A percentile compares a stretch with the other conserved stretches of the same genome.
Evolutionary conservation across 2,888 invertebrate species (phyloP).

Genomic region (Lymantria monacha): DNA sequence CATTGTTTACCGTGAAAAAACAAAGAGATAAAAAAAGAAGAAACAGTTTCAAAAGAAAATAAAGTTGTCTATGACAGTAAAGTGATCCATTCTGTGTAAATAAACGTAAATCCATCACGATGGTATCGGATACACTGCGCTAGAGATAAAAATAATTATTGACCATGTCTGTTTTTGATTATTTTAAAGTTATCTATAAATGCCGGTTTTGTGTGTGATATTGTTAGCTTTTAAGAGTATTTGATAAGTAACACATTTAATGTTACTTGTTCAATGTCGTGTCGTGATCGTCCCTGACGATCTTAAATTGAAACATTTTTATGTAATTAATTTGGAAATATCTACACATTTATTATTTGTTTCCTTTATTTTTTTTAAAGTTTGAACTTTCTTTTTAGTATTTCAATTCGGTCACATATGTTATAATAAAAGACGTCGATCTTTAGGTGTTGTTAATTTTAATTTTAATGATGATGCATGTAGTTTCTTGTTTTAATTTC

Average conservation of each 20-base stretch:
- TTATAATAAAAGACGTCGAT: no score
- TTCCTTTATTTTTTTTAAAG: no score
- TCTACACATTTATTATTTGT: no score
- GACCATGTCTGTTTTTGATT: slow-evolving; percentile 15
- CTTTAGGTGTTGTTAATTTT: no score
- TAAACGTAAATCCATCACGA: slow-evolving; percentile 26
- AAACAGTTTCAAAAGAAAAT: slow-evolving; percentile 44
- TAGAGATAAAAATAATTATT: slow-evolving; percentile 28
- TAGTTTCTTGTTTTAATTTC: no score
- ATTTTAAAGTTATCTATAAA: slow-evolving; percentile 23
- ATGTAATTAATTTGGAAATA: no score
- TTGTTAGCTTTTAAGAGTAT: slow-evolving; percentile 14
- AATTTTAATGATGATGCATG: no score
- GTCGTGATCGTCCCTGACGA: no score
- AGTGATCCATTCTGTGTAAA: slow-evolving; percentile 33
- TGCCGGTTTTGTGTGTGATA: slow-evolving; percentile 9
- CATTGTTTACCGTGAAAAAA: slow-evolving; percentile 55
- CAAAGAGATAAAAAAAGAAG: slow-evolving; percentile 27
- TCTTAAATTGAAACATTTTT: no score
- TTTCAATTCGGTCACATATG: no score
- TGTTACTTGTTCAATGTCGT: no score
- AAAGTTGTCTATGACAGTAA: slow-evolving; percentile 52
- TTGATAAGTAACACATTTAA: background rate
- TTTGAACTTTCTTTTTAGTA: no score
- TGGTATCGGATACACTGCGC: slow-evolving; percentile 19